These are phyloP conservation scores for Parnassius apollo DNA, from an alignment of 2,888 invertebrate species.

Conservation along the genomic window DNA sequence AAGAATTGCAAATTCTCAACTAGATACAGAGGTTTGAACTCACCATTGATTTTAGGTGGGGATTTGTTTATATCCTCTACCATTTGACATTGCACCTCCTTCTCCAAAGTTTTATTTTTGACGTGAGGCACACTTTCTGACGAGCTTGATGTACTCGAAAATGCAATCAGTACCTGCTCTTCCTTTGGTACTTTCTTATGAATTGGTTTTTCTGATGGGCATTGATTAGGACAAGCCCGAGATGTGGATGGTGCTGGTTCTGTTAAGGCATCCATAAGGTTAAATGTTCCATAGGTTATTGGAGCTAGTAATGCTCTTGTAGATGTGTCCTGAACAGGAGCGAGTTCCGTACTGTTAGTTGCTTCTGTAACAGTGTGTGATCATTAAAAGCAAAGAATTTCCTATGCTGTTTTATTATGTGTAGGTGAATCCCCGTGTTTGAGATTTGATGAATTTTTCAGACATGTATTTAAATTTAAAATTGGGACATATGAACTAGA, in stretches of 20 bases:
- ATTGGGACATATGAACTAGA: no score
- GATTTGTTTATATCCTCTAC: background rate
- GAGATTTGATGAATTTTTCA: no score
- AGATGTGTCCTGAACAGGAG: conserved; percentile 56
- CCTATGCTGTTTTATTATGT: no score
- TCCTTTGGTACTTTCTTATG: conserved; percentile 44
- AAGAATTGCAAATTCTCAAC: no score
- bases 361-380: conserved; percentile 42
- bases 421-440: no score
- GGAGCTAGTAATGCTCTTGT: conserved; percentile 32
- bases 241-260: conserved; percentile 60
- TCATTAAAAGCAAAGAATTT: no score
- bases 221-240: conserved; percentile 46
- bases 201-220: conserved; percentile 45
- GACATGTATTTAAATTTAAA: no score
- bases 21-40: background rate
- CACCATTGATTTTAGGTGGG: background rate
- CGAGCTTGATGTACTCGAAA: conserved; percentile 61
- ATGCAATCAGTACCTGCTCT: conserved; percentile 56
- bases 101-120: conserved; percentile 34
- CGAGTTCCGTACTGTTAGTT: conserved; percentile 38
- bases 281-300: conserved; percentile 33
- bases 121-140: conserved; percentile 53
- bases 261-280: conserved; percentile 59
- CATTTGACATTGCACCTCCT: conserved; percentile 41